These are phyloP conservation scores for Napeogenes inachia DNA, from an alignment of 2,888 invertebrate species.

Conservation along the genomic window DNA sequence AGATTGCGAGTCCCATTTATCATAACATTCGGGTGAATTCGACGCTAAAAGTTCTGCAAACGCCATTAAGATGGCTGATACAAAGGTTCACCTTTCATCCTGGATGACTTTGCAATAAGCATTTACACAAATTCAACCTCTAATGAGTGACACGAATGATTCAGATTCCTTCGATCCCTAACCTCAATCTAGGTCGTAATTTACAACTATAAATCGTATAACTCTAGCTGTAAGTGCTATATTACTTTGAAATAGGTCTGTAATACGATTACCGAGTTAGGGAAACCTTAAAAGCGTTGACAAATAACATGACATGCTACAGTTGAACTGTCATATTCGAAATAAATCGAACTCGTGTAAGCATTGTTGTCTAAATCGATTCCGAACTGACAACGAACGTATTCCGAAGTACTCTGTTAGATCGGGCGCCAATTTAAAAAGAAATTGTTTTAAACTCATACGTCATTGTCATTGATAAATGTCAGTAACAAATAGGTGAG, in stretches of 20 bases:
- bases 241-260: conserved; percentile 5
- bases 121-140: background rate
- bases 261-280: conserved; percentile 18
- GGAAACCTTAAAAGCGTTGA: conserved; percentile 19
- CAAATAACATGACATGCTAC: conserved; percentile 5
- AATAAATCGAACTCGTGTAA: conserved; percentile 4
- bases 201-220: background rate
- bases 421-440: background rate
- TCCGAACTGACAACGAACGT: conserved; percentile 1
- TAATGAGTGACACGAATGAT: background rate
- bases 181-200: background rate
- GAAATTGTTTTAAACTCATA: too few species aligned
- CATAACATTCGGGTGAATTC: too few species aligned
- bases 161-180: background rate
- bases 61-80: conserved; percentile 3
- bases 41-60: conserved; percentile 1
- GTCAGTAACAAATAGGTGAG: too few species aligned
- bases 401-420: background rate
- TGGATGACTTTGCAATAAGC: background rate
- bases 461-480: too few species aligned
- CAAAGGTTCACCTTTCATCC: background rate
- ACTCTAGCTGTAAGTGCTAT: background rate
- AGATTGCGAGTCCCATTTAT: too few species aligned
- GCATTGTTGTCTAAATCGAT: conserved; percentile 2
- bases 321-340: conserved; percentile 5